Conservation (phyloP, 2,113 vertebrate species). For the Melanerpes aurifrons region DNA sequence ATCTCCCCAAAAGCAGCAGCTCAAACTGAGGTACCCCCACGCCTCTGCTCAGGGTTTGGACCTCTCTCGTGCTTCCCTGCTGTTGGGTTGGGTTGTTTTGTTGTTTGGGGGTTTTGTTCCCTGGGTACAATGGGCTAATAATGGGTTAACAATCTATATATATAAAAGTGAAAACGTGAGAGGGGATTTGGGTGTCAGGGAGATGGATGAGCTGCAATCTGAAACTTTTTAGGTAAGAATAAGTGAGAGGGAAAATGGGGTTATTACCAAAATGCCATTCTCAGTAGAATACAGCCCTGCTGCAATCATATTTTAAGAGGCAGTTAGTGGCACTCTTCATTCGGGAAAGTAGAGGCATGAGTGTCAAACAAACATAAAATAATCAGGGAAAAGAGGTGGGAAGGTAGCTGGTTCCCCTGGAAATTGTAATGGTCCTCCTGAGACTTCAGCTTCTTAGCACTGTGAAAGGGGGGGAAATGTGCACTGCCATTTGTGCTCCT, state of each 20-base stretch:
- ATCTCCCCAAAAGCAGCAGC: neutral
- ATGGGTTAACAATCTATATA: neutral
- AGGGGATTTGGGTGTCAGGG: constrained; percentile 47
- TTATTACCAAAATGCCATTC: constrained; percentile 15
- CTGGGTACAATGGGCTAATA: neutral
- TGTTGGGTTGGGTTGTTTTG: too few relatives aligned
- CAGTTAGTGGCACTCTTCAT: neutral
- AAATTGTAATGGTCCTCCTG: neutral
- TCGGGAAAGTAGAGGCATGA: neutral
- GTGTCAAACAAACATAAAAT: neutral
- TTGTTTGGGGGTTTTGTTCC: neutral
- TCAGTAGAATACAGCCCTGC: neutral
- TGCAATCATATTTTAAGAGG: neutral
- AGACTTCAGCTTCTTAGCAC: neutral
- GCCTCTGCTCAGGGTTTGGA: neutral
- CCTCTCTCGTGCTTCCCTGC: neutral
- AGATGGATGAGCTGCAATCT: constrained; percentile 49
- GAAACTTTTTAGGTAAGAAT: constrained; percentile 36
- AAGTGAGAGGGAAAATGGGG: constrained; percentile 27
- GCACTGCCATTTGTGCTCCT: neutral
- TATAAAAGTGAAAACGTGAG: neutral
- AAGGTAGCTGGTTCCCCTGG: neutral
- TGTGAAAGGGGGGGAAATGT: neutral
- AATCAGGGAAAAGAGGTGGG: neutral
- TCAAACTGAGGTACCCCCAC: rapidly evolving